A percentile compares a stretch with the other conserved stretches of the same genome.
These are phyloP conservation scores for Erynnis tages DNA, from an alignment of 2,888 invertebrate genomes.

Conservation along the genomic window DNA sequence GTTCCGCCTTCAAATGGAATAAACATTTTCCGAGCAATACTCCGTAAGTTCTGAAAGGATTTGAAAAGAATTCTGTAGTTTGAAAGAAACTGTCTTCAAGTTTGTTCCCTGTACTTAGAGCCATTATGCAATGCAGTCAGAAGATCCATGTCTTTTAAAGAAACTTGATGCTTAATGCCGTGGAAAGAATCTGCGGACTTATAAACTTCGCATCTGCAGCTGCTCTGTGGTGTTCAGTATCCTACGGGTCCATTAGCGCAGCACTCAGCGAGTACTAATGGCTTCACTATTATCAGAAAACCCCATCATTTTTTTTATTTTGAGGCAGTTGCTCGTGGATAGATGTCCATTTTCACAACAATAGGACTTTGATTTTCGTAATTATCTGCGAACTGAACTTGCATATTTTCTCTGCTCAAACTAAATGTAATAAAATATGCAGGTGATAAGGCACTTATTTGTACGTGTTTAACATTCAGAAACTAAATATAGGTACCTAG, in stretches of 20 bases:
- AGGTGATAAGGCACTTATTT: no score
- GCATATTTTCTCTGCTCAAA: no score
- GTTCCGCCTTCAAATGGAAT: no score
- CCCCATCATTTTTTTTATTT: not conserved
- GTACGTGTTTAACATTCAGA: no score
- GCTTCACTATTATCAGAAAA: not conserved
- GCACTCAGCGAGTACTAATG: constrained; percentile 7
- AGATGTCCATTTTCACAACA: no score
- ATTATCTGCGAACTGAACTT: no score
- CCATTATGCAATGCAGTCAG: constrained; percentile 15
- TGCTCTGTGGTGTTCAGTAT: constrained; percentile 9
- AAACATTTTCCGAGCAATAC: no score
- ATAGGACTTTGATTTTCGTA: no score
- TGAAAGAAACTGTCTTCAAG: constrained; percentile 13
- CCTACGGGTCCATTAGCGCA: constrained; percentile 11
- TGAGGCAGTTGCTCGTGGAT: no score
- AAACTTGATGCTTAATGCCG: constrained; percentile 19
- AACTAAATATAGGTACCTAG: no score
- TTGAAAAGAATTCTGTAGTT: constrained; percentile 3
- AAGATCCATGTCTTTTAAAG: constrained; percentile 22
- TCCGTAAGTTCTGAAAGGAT: not conserved
- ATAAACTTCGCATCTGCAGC: constrained; percentile 17
- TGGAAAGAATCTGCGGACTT: constrained; percentile 14
- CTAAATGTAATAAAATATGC: no score
- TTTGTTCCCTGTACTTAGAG: constrained; percentile 7